phyloP scores from a whole-genome alignment of 2,113 vertebrate genomes.

The Cyprinus carpio region DNA sequence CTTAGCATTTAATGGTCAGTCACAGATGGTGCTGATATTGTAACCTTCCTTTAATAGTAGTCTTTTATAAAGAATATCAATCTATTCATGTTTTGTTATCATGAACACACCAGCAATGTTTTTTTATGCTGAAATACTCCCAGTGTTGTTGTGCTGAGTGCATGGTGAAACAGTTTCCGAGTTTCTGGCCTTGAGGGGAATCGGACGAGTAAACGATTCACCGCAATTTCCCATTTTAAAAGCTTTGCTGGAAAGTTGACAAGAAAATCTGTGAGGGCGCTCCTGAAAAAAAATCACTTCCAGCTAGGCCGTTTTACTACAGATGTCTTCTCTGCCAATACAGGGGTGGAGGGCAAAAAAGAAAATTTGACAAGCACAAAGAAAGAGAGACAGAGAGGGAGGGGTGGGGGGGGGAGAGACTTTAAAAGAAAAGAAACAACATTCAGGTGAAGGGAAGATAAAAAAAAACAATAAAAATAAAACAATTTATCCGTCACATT shows the following conservation, averaged over 20 bases:
- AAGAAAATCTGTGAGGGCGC: conserved; percentile 37
- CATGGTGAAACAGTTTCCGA: not conserved
- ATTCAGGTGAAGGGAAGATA: conserved; percentile 26
- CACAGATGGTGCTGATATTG: conserved; percentile 4
- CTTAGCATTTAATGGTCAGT: conserved; percentile 16
- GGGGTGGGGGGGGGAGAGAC: no score
- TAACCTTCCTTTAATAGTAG: not conserved
- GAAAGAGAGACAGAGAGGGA: not conserved
- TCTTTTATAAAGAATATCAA: not conserved
- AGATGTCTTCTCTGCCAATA: conserved; percentile 12
- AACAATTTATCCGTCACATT: not conserved
- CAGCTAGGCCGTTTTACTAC: conserved; percentile 31
- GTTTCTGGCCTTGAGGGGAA: conserved; percentile 15
- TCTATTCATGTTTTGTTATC: not conserved
- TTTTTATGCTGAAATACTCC: not conserved
- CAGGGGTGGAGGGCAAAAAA: conserved; percentile 47
- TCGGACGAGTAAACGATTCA: conserved; percentile 41
- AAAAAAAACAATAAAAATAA: no score
- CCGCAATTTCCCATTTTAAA: conserved; percentile 52
- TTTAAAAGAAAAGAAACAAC: not conserved
- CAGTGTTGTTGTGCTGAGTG: not conserved
- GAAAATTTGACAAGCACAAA: conserved; percentile 42
- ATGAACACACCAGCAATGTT: not conserved
- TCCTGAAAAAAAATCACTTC: conserved; percentile 48
- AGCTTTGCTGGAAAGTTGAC: conserved; percentile 49